Conservation (phyloP, 1,140 invertebrate genomes). For the Lethrus apterus region DNA sequence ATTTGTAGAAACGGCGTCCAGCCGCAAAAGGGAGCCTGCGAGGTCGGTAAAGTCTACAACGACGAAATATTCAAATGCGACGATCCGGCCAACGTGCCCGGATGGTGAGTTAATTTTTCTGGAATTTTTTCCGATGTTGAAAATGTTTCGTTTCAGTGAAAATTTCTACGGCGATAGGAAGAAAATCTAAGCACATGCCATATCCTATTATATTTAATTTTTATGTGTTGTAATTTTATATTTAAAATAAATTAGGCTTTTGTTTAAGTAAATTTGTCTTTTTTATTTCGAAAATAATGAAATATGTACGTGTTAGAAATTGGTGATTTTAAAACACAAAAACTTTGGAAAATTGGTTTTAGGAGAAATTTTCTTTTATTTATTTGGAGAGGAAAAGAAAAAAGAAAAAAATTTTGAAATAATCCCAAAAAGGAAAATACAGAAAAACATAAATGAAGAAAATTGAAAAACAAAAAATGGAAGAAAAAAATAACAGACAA, state of each 20-base stretch:
- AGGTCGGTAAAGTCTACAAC: constrained; percentile 70
- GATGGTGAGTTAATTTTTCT: constrained; percentile 57
- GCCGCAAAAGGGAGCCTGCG: constrained; percentile 69
- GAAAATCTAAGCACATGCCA: constrained; percentile 14
- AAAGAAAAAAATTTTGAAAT: too few species aligned
- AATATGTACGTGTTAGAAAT: neutral
- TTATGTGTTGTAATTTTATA: neutral
- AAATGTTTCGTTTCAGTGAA: constrained; percentile 53
- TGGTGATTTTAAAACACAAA: too few species aligned
- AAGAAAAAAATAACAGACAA: too few species aligned
- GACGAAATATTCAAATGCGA: constrained; percentile 74
- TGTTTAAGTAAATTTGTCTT: neutral
- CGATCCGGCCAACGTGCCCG: constrained; percentile 68
- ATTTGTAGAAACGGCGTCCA: constrained; percentile 72
- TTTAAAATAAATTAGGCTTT: constrained; percentile 3
- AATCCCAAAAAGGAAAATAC: too few species aligned
- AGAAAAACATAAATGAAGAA: too few species aligned
- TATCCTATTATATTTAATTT: constrained; percentile 5
- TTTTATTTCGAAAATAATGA: too few species aligned
- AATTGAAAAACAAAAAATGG: too few species aligned
- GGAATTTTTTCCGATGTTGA: neutral
- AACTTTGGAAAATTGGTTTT: too few species aligned
- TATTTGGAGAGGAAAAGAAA: too few species aligned
- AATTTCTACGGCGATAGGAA: constrained; percentile 54
- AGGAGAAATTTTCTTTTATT: too few species aligned